phyloP scores from a whole-genome alignment of 37 sponge, comb jelly and placozoan species.

The Bolinopsis microptera region DNA sequence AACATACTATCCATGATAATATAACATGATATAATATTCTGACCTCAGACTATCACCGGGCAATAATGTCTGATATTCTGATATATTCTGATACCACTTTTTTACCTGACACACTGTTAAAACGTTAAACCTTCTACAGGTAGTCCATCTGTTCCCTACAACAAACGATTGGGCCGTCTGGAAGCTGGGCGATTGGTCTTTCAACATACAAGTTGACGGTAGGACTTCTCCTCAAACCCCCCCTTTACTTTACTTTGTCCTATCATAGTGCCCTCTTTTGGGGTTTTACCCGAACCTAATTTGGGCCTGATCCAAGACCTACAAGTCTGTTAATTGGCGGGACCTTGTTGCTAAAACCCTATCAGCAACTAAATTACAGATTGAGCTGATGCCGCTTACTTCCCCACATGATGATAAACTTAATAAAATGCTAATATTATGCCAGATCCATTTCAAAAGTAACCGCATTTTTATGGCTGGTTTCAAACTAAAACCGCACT shows the following conservation, averaged over 20 bases:
- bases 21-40: too few relatives aligned
- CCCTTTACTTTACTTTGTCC: not conserved
- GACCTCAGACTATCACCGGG: not conserved
- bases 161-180: conserved; percentile 30
- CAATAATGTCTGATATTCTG: not conserved
- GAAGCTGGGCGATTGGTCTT: conserved; percentile 51
- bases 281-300: not conserved
- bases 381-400: not conserved
- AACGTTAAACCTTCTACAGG: not conserved
- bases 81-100: not conserved
- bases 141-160: conserved; percentile 39
- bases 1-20: too few relatives aligned
- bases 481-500: too few relatives aligned
- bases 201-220: conserved; percentile 46
- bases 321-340: not conserved
- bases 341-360: not conserved
- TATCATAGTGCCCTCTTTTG: not conserved
- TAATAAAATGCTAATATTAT: too few relatives aligned
- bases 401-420: too few relatives aligned
- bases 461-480: too few relatives aligned
- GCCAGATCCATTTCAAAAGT: too few relatives aligned
- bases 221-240: not conserved
- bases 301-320: not conserved
- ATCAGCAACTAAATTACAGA: not conserved
- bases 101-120: not conserved